Percentiles rank a stretch among this genome's conserved stretches.
These are phyloP conservation scores for Spinus olivaceus DNA, from an alignment of 2,797 vertebrate species.

Conservation along the genomic window DNA sequence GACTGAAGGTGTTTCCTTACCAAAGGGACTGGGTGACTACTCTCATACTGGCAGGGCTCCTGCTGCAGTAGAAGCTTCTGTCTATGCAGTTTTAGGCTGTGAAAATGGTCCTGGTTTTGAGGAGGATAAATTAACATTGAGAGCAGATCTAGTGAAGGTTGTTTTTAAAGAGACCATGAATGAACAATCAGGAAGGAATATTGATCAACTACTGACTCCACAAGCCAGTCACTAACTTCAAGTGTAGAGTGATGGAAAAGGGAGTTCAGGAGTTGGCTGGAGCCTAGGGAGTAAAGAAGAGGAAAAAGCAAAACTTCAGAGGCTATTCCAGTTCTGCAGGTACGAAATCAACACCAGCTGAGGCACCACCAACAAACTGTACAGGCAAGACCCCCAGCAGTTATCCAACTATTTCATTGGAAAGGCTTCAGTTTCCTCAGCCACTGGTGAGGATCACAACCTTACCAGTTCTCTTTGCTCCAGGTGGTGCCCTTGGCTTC, in stretches of 20 bases:
- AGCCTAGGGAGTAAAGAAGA: slow-evolving; percentile 77
- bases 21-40: not conserved
- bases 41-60: not conserved
- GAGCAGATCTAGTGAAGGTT: not conserved
- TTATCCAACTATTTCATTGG: not conserved
- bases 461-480: slow-evolving; percentile 93
- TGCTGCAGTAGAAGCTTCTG: not conserved
- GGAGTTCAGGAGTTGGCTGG: slow-evolving; percentile 87
- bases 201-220: not conserved
- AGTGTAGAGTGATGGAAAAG: slow-evolving; percentile 85
- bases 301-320: not conserved
- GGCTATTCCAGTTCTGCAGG: not conserved
- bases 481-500: slow-evolving; percentile 84
- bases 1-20: not conserved
- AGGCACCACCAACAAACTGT: not conserved
- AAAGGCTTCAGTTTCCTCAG: not conserved
- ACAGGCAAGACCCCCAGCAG: not conserved
- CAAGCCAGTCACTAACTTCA: not conserved
- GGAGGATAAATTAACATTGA: not conserved
- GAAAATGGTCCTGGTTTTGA: not conserved
- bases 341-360: fast-evolving
- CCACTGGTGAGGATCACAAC: not conserved
- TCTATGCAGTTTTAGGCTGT: not conserved
- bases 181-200: not conserved
- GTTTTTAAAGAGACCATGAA: not conserved